Evolutionary conservation across 2,888 invertebrate species (phyloP).

Genomic region (Strigamia maritima): DNA sequence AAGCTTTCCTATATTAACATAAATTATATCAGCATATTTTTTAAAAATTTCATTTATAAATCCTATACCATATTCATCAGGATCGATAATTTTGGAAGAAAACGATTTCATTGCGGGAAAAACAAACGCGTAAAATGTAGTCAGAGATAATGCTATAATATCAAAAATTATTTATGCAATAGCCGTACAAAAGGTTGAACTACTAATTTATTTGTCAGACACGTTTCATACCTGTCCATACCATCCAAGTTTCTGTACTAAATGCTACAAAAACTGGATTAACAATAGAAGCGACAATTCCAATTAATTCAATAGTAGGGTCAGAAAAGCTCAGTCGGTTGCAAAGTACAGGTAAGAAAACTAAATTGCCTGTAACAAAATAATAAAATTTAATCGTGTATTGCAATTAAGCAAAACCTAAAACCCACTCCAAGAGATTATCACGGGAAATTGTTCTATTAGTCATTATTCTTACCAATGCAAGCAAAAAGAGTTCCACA

Average conservation of each 20-base stretch:
- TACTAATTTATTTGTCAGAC: too few species aligned
- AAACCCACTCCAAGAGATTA: too few species aligned
- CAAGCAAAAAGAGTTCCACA: background rate
- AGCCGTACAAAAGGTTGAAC: too few species aligned
- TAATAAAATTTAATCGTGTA: too few species aligned
- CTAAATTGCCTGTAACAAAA: background rate
- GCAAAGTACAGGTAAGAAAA: background rate
- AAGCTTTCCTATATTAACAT: background rate
- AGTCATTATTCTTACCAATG: background rate
- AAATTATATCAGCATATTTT: too few species aligned
- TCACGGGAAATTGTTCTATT: too few species aligned
- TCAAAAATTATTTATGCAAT: too few species aligned
- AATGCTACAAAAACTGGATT: too few species aligned
- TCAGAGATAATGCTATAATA: background rate
- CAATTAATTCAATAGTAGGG: background rate
- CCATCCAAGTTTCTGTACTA: too few species aligned
- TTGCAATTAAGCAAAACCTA: too few species aligned
- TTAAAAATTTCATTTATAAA: background rate
- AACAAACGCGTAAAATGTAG: background rate
- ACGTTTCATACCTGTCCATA: too few species aligned
- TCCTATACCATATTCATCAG: background rate
- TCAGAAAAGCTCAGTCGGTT: background rate
- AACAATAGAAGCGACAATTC: too few species aligned
- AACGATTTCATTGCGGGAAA: background rate
- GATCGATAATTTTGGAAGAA: background rate